These are phyloP conservation scores for Diadophis punctatus DNA, from an alignment of 2,113 vertebrate genomes.

Conservation along the genomic window DNA sequence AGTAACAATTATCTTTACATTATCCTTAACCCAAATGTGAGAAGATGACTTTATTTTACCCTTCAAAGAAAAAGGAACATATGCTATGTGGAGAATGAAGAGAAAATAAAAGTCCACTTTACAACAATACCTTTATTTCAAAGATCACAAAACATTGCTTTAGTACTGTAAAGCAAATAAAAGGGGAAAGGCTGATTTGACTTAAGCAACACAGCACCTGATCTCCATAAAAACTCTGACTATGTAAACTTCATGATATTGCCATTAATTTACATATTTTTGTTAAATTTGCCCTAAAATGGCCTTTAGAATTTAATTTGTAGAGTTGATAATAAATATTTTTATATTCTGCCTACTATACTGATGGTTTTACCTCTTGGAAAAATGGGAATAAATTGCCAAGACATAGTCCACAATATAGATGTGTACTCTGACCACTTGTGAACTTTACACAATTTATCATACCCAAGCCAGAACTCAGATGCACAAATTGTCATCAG, in stretches of 20 bases:
- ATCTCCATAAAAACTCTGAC: neutral
- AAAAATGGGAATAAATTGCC: neutral
- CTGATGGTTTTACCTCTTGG: neutral
- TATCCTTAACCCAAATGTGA: neutral
- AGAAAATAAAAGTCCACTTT: neutral
- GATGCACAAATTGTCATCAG: neutral
- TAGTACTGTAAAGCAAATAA: neutral
- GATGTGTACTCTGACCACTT: neutral
- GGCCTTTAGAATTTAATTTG: neutral
- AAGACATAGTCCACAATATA: neutral
- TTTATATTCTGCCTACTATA: neutral
- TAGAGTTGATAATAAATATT: neutral
- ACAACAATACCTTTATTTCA: neutral
- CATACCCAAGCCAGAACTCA: neutral
- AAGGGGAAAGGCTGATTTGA: neutral
- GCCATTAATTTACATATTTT: neutral
- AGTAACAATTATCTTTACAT: neutral
- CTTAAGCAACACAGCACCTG: neutral
- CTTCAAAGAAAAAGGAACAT: neutral
- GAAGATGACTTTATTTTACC: neutral
- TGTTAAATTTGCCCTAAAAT: neutral
- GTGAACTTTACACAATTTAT: neutral
- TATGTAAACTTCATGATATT: neutral
- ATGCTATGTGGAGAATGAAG: neutral
- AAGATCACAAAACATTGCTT: neutral